Conservation (phyloP, 2,888 invertebrate genomes). For the Ichneumon xanthorius region DNA sequence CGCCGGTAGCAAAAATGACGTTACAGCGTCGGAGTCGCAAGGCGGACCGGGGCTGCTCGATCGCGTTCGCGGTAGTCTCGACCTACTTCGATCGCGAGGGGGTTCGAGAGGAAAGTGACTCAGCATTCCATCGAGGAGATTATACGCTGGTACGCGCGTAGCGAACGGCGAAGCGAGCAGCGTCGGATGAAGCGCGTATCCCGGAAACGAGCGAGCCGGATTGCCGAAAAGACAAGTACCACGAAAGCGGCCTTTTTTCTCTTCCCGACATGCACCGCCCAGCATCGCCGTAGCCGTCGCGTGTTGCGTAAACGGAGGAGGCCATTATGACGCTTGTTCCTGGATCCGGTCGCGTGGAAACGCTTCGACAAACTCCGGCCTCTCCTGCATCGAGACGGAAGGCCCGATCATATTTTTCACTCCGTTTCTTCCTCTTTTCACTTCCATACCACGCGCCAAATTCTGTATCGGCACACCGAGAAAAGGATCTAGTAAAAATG, state of each 20-base stretch:
- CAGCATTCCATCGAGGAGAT: constrained; percentile 71
- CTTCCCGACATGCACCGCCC: neutral
- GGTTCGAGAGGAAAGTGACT: constrained; percentile 73
- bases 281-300: neutral
- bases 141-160: constrained; percentile 40
- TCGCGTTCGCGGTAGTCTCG: constrained; percentile 67
- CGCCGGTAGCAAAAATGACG: neutral
- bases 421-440: constrained; percentile 2
- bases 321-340: constrained; percentile 25
- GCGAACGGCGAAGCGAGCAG: neutral
- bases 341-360: constrained; percentile 40
- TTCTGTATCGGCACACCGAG: neutral
- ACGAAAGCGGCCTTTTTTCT: neutral
- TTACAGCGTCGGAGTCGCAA: neutral
- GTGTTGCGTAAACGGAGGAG: neutral
- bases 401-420: neutral
- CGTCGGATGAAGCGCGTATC: constrained; percentile 46
- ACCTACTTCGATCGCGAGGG: constrained; percentile 69
- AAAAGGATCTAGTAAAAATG: too few relatives aligned
- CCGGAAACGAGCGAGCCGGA: constrained; percentile 33
- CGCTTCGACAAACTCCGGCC: constrained; percentile 28
- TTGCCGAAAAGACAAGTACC: constrained; percentile 56
- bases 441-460: neutral
- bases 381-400: neutral
- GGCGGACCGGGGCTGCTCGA: constrained; percentile 38